Percentiles rank a stretch among this genome's conserved stretches.
These are phyloP conservation scores for Rhinopomastus cyanomelas DNA, from an alignment of 2,113 vertebrate species.

Conservation along the genomic window DNA sequence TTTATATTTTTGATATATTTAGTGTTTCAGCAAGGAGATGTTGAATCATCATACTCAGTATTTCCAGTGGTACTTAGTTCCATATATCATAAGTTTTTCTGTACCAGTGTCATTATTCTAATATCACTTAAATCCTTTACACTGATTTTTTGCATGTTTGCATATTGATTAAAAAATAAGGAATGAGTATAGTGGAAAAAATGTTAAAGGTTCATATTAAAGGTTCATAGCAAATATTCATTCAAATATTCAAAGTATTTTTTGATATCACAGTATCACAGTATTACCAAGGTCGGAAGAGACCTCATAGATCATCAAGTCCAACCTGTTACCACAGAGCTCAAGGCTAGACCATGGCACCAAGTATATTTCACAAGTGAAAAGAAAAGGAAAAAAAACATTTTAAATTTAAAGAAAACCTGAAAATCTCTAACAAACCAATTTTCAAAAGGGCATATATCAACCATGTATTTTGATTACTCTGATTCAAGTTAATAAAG, in stretches of 20 bases:
- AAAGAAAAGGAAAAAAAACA: background rate
- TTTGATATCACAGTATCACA: too few relatives aligned
- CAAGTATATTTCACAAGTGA: background rate
- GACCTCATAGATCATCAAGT: too few relatives aligned
- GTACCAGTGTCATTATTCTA: background rate
- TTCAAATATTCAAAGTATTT: background rate
- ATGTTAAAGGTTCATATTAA: background rate
- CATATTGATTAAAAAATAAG: background rate
- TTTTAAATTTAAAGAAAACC: background rate
- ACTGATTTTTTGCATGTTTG: background rate
- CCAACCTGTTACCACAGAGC: too few relatives aligned
- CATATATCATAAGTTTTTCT: background rate
- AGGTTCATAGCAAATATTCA: background rate
- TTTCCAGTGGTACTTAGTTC: background rate
- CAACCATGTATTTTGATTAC: background rate
- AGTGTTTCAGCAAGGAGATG: background rate
- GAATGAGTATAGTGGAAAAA: background rate
- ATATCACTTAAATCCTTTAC: background rate
- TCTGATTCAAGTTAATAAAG: background rate
- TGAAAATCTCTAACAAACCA: background rate
- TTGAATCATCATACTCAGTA: background rate
- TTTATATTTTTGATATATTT: background rate
- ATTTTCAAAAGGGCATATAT: background rate
- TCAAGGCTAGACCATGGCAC: too few relatives aligned
- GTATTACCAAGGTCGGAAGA: too few relatives aligned